Conservation (phyloP, 1,140 invertebrate genomes). For the Euura lappo region DNA sequence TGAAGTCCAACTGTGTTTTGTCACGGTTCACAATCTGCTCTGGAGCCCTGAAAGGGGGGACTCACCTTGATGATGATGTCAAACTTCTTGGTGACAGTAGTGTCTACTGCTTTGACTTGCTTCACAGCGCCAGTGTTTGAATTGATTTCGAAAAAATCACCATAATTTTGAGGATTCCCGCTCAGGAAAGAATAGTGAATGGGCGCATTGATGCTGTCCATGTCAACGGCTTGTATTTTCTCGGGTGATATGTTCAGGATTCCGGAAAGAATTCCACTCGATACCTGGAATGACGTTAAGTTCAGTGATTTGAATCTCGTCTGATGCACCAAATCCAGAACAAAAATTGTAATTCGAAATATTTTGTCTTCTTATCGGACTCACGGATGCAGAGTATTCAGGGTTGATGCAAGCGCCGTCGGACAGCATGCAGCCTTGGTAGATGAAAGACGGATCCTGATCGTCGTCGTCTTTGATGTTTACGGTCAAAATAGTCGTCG, state of each 20-base stretch:
- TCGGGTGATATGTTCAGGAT: conserved; percentile 84
- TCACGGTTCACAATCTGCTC: too few species aligned
- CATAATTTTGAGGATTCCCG: conserved; percentile 76
- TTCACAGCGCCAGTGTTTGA: conserved; percentile 78
- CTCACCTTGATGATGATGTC: conserved; percentile 75
- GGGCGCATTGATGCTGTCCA: conserved; percentile 83
- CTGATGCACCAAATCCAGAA: background rate
- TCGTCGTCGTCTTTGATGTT: conserved; percentile 89
- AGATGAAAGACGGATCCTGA: conserved; percentile 86
- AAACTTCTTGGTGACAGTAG: conserved; percentile 74
- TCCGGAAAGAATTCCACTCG: conserved; percentile 80
- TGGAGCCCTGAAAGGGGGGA: background rate
- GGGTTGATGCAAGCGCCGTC: conserved; percentile 84
- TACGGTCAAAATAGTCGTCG: conserved; percentile 84
- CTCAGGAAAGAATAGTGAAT: conserved; percentile 83
- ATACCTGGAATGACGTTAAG: conserved; percentile 63
- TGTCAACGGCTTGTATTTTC: conserved; percentile 86
- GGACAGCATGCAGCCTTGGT: conserved; percentile 78
- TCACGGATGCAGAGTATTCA: conserved; percentile 76
- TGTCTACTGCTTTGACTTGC: conserved; percentile 81
- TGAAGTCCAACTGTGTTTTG: too few species aligned
- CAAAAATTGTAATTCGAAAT: too few species aligned
- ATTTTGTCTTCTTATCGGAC: conserved; percentile 28
- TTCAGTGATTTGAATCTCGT: background rate
- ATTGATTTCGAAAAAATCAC: conserved; percentile 85